Base-by-base conservation (phyloP, 2,888 invertebrate genomes). In the Tinea pellionella region DNA sequence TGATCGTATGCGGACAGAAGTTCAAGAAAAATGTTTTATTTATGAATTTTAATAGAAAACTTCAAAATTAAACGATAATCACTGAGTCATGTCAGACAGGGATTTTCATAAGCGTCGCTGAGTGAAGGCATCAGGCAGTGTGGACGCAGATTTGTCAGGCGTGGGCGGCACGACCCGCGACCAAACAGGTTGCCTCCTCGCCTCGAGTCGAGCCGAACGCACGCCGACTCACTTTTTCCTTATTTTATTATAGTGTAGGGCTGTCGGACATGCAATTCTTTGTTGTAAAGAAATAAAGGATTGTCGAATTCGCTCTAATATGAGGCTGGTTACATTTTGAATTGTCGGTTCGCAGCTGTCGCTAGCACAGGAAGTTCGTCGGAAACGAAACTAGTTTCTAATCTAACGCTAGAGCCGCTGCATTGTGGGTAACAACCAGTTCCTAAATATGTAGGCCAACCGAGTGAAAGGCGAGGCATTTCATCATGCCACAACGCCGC, bases 371-470 rank as follows among this genome's bases (percentile, higher is more conserved):
- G 55, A 55, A 55, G 18, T 24, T 3, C 55, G 19, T 55, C 19
- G 13, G 19, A n/a, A 6, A 19, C 55, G 6, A 55, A 55, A 55
- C 19, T 55, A 55, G 55, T 55, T 55, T 24, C 55, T 55, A 29
- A 47, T 47, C 47, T 47, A 47, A 55, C 24, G 29, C 24, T 8
- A 19, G 53, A 53, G 18, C 53, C 53, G 29, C n/a, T 70, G 78
- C 77, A 78, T 81, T 80, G 78, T 80, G 75, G 77, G 75, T 77
- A 73, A 76, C 72, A 80, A 85, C 86, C 79, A 80, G 85, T 83
- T 85, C 78, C 80, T 63, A 84, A 86, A 83, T 80, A 86, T 84
- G 79, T 82, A 78, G 86, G 86, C 78, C 57, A 85, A 86, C 78
- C 57, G 57, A 85, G 86, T 85, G 86, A 87, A 87, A 87, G 86